Conservation (phyloP, 2,113 vertebrate species). For the Trichechus manatus region DNA sequence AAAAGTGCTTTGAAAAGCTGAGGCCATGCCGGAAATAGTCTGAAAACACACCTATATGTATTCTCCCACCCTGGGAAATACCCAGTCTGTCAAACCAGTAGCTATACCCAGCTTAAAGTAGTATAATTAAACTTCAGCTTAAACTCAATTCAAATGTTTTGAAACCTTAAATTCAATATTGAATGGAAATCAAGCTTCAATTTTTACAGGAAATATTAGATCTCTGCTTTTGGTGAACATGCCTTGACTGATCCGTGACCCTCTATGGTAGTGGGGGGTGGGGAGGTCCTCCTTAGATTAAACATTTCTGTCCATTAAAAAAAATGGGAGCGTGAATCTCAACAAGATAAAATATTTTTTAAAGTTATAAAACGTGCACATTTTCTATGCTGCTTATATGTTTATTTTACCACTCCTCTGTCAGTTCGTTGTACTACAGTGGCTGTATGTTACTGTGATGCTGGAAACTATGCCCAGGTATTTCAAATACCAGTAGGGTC, state of each 20-base stretch:
- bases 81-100: neutral
- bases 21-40: neutral
- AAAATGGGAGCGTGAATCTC: neutral
- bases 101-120: neutral
- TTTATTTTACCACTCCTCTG: neutral
- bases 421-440: neutral
- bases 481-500: neutral
- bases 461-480: neutral
- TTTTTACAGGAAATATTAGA: neutral
- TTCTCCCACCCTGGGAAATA: neutral
- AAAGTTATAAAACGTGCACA: neutral
- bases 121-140: neutral
- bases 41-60: neutral
- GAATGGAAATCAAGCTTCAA: conserved; percentile 2
- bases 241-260: neutral
- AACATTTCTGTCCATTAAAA: neutral
- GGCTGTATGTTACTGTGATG: neutral
- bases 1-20: neutral
- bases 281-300: neutral
- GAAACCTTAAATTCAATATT: conserved; percentile 16
- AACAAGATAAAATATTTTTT: neutral
- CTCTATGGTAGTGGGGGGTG: neutral
- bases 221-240: neutral
- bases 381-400: neutral
- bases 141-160: neutral